Evolutionary conservation across 2,113 vertebrate species (phyloP), one percentile per base, ranked within the genome.

Genomic region (Passer montanus): DNA sequence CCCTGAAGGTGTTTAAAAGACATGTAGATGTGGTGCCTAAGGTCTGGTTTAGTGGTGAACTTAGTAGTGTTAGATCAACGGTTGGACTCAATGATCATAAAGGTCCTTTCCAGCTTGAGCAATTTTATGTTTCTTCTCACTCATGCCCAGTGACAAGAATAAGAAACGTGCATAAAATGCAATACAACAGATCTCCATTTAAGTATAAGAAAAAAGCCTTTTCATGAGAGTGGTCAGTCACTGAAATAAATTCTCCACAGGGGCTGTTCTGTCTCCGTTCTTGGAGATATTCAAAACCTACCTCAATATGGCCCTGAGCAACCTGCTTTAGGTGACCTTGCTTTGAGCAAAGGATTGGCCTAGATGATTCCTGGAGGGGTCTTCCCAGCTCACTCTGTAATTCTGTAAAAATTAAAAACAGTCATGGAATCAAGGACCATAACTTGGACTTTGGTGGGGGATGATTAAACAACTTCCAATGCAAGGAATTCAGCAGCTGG

Each of bases 131-230:
- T 85, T 27, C 13, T 46, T 43, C 15, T 69, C n/a, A 28, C 6
- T 43, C 2, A 1, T 35, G 7, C 5, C 35, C 59, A 44, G 19
- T 66, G n/a, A 56, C 24, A 70, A 30, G 12, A 85, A 27, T 31
- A 85, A 41, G 0, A 0, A 82, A 41, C 0, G 2, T 39, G 3
- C 17, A 67, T 67, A 58, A 90, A 82, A 15, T 46, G 5, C 47
- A 82, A n/a, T 31, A 41, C 2, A 33, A 49, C 6, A 72, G 10
- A 70, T 59, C 83, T 72, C 22, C 11, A 23, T 46, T 70, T 67
- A 58, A 90, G 31, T 2, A 26, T 83, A 41, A n/a, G 41, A 59
- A 70, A 84, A 78, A 60, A 37, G 2, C 0, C 2, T 24, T 76
- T 72, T 50, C 6, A 37, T 73, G 7, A 73, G 6, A 7, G 37